Evolutionary conservation across 2,113 vertebrate genomes (phyloP).

Genomic region (Cranoglanis bouderius): DNA sequence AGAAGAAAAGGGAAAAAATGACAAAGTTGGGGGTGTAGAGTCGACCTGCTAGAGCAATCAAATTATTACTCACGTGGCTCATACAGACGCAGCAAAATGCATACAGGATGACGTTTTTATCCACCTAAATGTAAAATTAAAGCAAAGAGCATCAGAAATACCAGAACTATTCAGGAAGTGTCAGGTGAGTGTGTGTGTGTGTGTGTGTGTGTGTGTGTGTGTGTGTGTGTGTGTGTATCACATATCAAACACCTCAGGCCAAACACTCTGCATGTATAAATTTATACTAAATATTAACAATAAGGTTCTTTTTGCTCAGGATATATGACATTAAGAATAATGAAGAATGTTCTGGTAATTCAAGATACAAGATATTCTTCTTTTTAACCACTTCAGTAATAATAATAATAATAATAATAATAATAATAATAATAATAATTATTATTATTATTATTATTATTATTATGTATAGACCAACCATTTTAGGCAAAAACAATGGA

Average conservation of each 20-base stretch:
- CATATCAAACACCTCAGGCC: not conserved
- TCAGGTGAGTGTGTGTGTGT: not conserved
- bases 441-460: not conserved
- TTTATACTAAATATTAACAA: not conserved
- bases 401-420: no score
- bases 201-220: not conserved
- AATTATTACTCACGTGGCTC: not conserved
- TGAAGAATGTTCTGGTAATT: not conserved
- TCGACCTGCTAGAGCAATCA: conserved; percentile 31
- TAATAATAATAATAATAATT: no score
- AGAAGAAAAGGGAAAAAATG: not conserved
- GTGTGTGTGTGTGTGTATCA: not conserved
- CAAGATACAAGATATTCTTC: not conserved
- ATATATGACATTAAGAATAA: not conserved
- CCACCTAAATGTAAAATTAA: not conserved
- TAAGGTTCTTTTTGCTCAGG: not conserved
- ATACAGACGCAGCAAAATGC: not conserved
- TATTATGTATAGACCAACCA: not conserved
- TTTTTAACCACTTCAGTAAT: not conserved
- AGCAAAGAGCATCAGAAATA: not conserved
- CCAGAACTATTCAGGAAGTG: not conserved
- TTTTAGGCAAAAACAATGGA: not conserved
- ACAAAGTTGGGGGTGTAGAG: not conserved
- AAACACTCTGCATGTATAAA: not conserved
- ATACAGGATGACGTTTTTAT: not conserved